phyloP scores from a whole-genome alignment of 2,888 invertebrate genomes.

The Lasioglossum calceatum region DNA sequence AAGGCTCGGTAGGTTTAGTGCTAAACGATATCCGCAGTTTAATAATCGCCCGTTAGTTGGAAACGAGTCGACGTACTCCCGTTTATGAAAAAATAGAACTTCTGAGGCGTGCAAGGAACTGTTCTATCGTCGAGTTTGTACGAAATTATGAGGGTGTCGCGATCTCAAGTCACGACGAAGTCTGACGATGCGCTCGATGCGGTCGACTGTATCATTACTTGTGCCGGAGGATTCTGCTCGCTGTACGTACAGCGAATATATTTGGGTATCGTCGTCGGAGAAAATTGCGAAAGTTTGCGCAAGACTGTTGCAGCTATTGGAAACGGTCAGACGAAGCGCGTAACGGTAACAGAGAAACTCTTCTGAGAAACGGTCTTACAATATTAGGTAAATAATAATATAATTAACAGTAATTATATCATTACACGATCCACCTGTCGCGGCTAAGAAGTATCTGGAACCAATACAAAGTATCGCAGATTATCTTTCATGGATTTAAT shows the following conservation, averaged over 20 bases:
- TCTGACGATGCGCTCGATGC: background rate
- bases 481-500: conserved; percentile 60
- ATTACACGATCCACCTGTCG: conserved; percentile 52
- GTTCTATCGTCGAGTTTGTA: background rate
- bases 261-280: background rate
- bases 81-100: background rate
- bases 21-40: background rate
- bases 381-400: conserved; percentile 33
- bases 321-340: conserved; percentile 32
- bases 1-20: too few species aligned
- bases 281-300: conserved; percentile 36
- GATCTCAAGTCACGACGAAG: background rate
- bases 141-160: background rate
- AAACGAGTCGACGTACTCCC: background rate
- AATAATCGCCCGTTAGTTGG: background rate
- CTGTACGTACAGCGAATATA: background rate
- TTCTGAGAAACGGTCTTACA: conserved; percentile 37
- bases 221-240: background rate
- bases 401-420: conserved; percentile 45
- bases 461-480: conserved; percentile 49
- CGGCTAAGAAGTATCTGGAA: conserved; percentile 41
- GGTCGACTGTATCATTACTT: background rate
- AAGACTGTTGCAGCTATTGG: background rate
- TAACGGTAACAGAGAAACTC: conserved; percentile 29
- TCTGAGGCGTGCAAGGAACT: conserved; percentile 4